Conservation (phyloP, 2,797 vertebrate genomes). For the Danio choprae region DNA sequence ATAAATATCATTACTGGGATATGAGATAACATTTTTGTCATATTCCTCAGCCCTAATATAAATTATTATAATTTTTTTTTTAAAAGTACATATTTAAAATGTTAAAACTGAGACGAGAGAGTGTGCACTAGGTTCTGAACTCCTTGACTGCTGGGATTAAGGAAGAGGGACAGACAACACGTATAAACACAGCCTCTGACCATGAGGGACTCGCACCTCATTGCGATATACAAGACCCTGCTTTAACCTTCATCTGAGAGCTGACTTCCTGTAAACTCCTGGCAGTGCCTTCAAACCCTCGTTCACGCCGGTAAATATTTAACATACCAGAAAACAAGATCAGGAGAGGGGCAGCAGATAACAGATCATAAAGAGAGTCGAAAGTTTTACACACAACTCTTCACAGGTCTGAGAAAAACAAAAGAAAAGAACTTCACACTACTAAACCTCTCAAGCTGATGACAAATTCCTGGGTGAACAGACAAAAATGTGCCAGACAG, state of each 20-base stretch:
- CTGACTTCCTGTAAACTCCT: conserved; percentile 21
- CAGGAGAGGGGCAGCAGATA: conserved; percentile 12
- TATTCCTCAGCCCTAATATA: too few species aligned
- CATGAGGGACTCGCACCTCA: conserved; percentile 29
- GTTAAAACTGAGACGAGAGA: neutral
- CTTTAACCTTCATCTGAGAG: conserved; percentile 35
- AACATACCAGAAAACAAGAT: conserved; percentile 41
- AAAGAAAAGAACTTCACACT: conserved; percentile 25
- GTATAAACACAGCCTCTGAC: conserved; percentile 17
- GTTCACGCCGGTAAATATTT: conserved; percentile 24
- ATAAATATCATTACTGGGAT: too few species aligned
- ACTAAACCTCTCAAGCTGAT: conserved; percentile 21
- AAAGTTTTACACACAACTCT: conserved; percentile 7
- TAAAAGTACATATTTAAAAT: neutral
- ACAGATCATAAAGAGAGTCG: conserved; percentile 28
- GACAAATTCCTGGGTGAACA: conserved; percentile 8
- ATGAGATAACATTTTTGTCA: too few species aligned
- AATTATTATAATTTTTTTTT: too few species aligned
- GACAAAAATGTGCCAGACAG: conserved; percentile 6
- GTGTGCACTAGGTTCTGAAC: conserved; percentile 7
- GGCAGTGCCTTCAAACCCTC: neutral
- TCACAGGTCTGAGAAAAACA: conserved; percentile 1
- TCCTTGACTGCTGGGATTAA: conserved; percentile 26
- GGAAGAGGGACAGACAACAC: conserved; percentile 21
- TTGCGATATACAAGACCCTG: conserved; percentile 42